A percentile compares a stretch with the other conserved stretches of the same genome.
Evolutionary conservation across 2,113 vertebrate genomes (phyloP).

Genomic region (Lampris megalopsis): DNA sequence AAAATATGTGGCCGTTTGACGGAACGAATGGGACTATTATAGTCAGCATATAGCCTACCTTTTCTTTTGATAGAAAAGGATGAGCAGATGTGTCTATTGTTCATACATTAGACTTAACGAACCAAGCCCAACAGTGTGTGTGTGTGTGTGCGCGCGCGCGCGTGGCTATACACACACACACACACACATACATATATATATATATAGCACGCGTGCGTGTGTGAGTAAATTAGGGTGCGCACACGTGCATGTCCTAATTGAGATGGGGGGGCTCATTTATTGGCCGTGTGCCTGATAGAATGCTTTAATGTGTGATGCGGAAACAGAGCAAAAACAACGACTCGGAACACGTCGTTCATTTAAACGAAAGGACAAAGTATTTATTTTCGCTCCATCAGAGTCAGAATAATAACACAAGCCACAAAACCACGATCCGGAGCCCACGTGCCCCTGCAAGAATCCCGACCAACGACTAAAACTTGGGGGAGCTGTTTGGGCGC

Average conservation of each 20-base stretch:
- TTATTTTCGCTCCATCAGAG: no score
- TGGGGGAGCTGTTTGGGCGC: no score
- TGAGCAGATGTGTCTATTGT: conserved; percentile 94
- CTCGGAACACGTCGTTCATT: no score
- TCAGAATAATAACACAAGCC: no score
- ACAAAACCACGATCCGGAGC: no score
- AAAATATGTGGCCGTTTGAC: conserved; percentile 77
- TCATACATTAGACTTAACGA: conserved; percentile 88
- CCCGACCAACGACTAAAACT: no score
- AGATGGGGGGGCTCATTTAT: conserved; percentile 22
- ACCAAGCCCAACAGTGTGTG: conserved; percentile 81
- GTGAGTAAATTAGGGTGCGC: neutral
- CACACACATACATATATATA: neutral
- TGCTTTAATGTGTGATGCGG: no score
- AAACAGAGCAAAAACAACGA: no score
- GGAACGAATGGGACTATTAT: conserved; percentile 62
- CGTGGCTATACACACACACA: conserved; percentile 9
- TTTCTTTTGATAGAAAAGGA: conserved; percentile 75
- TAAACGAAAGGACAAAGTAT: no score
- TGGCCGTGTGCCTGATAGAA: neutral
- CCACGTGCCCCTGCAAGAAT: no score
- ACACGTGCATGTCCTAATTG: conserved; percentile 42
- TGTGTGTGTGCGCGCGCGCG: conserved; percentile 36
- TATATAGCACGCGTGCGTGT: conserved; percentile 21
- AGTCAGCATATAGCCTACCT: conserved; percentile 33